Evolutionary conservation across 2,888 invertebrate species (phyloP).

Genomic region (Platynereis dumerilii): DNA sequence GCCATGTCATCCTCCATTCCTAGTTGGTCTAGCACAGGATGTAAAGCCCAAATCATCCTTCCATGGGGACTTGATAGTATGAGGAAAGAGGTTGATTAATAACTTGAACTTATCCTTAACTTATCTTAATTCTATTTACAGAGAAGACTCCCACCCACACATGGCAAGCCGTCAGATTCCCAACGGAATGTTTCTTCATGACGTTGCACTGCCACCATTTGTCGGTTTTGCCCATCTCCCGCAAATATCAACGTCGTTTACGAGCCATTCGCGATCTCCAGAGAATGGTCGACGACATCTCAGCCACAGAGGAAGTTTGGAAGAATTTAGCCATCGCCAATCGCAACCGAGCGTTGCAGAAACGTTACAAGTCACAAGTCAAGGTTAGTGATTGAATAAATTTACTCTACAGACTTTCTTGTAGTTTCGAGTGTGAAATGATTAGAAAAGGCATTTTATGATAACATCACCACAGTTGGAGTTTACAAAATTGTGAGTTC

Average conservation of each 20-base stretch:
- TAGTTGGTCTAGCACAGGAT: too few relatives aligned
- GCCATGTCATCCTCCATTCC: too few relatives aligned
- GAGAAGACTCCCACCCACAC: constrained; percentile 56
- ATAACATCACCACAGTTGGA: too few relatives aligned
- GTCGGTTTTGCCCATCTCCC: constrained; percentile 85
- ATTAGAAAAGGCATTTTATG: too few relatives aligned
- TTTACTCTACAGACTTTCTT: neutral
- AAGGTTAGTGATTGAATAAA: constrained; percentile 32
- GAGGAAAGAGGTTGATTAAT: too few relatives aligned
- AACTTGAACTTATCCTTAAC: too few relatives aligned
- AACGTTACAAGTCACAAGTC: constrained; percentile 83
- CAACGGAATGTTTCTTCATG: constrained; percentile 96
- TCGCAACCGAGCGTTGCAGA: constrained; percentile 81
- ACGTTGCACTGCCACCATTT: constrained; percentile 94
- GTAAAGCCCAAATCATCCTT: too few relatives aligned
- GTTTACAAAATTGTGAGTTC: too few relatives aligned
- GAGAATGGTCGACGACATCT: constrained; percentile 57
- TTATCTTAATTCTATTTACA: too few relatives aligned
- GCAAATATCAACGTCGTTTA: constrained; percentile 80
- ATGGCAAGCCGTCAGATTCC: constrained; percentile 86
- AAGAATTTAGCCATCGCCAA: constrained; percentile 46
- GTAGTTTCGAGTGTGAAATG: neutral
- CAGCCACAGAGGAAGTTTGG: constrained; percentile 68
- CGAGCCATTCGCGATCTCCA: constrained; percentile 84
- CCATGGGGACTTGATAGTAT: too few relatives aligned